Percentiles rank a stretch among this genome's conserved stretches.
These are phyloP conservation scores for Romanomermis culicivorax DNA, from an alignment of 2,888 invertebrate genomes.

Conservation along the genomic window DNA sequence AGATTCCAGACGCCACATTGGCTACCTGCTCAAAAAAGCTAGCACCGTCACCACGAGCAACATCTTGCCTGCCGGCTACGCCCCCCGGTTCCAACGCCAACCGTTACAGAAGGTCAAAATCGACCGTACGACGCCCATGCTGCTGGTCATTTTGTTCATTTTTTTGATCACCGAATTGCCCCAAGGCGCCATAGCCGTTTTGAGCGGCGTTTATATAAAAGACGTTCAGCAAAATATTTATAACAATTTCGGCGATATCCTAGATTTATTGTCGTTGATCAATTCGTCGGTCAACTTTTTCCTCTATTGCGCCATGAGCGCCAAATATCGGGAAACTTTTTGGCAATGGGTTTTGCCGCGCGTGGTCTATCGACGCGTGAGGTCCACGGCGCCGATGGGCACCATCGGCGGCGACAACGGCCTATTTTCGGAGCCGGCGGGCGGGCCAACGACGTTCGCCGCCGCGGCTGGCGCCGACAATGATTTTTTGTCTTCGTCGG, in stretches of 20 bases:
- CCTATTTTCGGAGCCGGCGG: too few relatives aligned
- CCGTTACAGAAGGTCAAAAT: neutral
- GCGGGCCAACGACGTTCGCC: too few relatives aligned
- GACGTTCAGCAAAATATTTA: neutral
- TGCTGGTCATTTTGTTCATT: neutral
- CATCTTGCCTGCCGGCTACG: too few relatives aligned
- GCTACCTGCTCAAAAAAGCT: too few relatives aligned
- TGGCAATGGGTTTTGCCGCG: neutral
- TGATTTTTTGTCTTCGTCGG: too few relatives aligned
- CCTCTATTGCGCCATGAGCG: constrained; percentile 1
- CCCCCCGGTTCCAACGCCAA: too few relatives aligned
- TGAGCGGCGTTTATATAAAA: neutral
- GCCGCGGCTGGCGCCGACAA: too few relatives aligned
- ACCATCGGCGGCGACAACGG: too few relatives aligned
- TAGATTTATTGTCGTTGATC: constrained; percentile 2
- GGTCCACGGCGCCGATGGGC: too few relatives aligned
- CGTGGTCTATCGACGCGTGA: neutral
- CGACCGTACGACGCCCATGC: constrained; percentile 2
- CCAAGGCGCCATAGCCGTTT: neutral
- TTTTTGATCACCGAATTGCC: constrained; percentile 3
- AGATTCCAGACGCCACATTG: too few relatives aligned
- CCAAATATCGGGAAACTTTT: constrained; percentile 1
- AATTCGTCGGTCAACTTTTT: neutral
- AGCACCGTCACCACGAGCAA: too few relatives aligned
- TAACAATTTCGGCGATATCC: neutral